Evolutionary conservation across 2,113 vertebrate genomes (phyloP).

Genomic region (Empidonax alnorum): DNA sequence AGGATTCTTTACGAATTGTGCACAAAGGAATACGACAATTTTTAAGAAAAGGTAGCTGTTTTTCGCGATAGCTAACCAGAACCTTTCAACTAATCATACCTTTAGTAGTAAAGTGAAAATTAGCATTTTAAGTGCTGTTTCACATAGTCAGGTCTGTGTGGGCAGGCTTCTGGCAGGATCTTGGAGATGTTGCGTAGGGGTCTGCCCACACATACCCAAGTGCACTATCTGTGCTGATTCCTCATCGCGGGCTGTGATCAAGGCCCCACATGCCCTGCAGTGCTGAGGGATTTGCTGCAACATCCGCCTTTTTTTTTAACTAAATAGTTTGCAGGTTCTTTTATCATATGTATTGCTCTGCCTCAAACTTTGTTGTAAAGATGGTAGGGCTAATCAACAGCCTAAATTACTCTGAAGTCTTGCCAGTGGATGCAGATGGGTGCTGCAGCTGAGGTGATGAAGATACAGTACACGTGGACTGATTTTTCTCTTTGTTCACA

Average conservation of each 20-base stretch:
- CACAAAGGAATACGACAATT: not conserved
- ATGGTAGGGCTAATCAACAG: not conserved
- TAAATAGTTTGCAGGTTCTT: not conserved
- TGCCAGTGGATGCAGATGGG: conserved; percentile 32
- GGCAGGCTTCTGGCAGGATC: conserved; percentile 55
- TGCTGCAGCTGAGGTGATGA: conserved; percentile 31
- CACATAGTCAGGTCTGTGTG: not conserved
- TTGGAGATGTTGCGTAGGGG: not conserved
- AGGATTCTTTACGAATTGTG: not conserved
- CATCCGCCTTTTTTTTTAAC: not conserved
- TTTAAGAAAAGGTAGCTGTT: not conserved
- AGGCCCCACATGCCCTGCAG: conserved; percentile 38
- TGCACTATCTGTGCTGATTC: conserved; percentile 1
- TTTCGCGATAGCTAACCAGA: conserved; percentile 5
- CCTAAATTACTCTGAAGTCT: not conserved
- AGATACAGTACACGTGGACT: not conserved
- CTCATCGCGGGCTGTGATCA: not conserved
- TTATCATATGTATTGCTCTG: not conserved
- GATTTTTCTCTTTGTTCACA: conserved; percentile 17
- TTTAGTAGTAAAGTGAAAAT: conserved; percentile 20
- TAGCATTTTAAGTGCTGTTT: conserved; percentile 31
- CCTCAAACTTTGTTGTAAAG: not conserved
- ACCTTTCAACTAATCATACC: not conserved
- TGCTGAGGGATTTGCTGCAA: conserved; percentile 24
- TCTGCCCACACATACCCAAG: conserved; percentile 19